Conservation (phyloP, 2,797 vertebrate genomes). For the Tenualosa ilisha region DNA sequence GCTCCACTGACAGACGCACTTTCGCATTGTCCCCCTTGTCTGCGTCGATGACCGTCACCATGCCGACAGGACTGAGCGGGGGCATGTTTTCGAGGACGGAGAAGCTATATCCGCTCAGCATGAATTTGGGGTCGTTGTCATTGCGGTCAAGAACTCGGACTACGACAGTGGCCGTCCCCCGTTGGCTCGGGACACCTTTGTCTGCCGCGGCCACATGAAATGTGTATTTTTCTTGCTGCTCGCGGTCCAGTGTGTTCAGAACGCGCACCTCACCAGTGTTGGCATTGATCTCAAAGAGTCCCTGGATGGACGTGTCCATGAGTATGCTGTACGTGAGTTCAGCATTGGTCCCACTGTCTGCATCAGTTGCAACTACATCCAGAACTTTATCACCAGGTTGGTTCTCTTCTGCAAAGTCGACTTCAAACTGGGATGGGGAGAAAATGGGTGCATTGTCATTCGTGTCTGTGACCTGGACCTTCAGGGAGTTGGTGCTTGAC, state of each 20-base stretch:
- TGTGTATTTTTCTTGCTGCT: constrained; percentile 85
- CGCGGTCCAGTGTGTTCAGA: constrained; percentile 87
- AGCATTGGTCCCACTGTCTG: constrained; percentile 91
- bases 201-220: constrained; percentile 90
- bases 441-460: constrained; percentile 93
- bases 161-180: constrained; percentile 89
- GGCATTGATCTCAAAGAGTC: constrained; percentile 85
- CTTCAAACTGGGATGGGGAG: constrained; percentile 83
- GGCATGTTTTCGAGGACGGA: constrained; percentile 96
- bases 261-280: constrained; percentile 87
- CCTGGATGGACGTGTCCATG: constrained; percentile 73
- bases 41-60: constrained; percentile 92
- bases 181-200: constrained; percentile 89
- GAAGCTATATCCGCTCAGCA: constrained; percentile 94
- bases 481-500: constrained; percentile 94
- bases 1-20: constrained; percentile 88
- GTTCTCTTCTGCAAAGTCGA: constrained; percentile 90
- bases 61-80: constrained; percentile 90
- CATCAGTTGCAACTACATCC: constrained; percentile 84
- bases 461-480: constrained; percentile 92
- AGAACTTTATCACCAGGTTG: constrained; percentile 85
- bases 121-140: constrained; percentile 98
- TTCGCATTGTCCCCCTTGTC: constrained; percentile 92
- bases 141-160: constrained; percentile 92
- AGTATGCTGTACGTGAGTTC: constrained; percentile 88